phyloP scores from a whole-genome alignment of 2,888 invertebrate species.

The Temnothorax rugatulus region DNA sequence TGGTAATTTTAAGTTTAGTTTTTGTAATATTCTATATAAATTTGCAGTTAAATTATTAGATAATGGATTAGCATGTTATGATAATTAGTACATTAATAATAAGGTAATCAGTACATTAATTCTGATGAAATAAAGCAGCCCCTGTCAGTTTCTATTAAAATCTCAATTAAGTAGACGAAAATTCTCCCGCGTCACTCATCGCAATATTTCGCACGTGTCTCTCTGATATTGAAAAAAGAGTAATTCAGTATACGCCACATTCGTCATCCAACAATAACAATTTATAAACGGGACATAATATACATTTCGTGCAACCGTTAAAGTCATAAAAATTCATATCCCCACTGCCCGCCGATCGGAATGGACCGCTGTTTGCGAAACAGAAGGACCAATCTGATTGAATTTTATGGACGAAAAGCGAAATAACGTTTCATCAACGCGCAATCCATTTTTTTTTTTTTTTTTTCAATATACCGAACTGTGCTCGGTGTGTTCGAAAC shows the following conservation, averaged over 20 bases:
- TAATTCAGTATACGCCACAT: not conserved
- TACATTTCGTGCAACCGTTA: not conserved
- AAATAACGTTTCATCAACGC: constrained; percentile 33
- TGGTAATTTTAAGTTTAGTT: not conserved
- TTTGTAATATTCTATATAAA: not conserved
- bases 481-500: constrained; percentile 6
- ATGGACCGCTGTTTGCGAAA: constrained; percentile 16
- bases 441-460: constrained; percentile 33
- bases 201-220: not conserved
- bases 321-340: constrained; percentile 24
- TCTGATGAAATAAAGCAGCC: not conserved
- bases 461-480: constrained; percentile 22
- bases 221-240: not conserved
- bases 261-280: not conserved
- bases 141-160: not conserved
- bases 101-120: not conserved
- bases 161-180: not conserved
- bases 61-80: not conserved
- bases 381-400: not conserved
- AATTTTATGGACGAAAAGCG: constrained; percentile 25
- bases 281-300: constrained; percentile 18
- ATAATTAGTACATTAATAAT: not conserved
- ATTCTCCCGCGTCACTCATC: not conserved
- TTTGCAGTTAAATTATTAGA: not conserved
- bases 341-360: not conserved